These are phyloP conservation scores for Scaptomyza caliginosa DNA, from an alignment of 2,888 invertebrate genomes.

Conservation along the genomic window DNA sequence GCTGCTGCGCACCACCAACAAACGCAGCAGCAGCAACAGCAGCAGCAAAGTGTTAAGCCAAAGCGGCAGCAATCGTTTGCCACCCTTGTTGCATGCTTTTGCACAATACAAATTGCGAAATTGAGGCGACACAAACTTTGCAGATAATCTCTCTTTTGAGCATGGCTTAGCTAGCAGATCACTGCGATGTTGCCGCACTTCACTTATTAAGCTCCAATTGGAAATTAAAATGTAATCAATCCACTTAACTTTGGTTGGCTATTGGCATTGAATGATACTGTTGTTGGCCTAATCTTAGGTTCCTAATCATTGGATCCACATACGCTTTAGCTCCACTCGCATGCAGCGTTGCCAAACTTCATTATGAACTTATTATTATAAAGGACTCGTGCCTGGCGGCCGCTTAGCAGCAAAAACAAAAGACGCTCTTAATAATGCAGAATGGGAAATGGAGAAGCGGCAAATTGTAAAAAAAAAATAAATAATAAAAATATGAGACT, in stretches of 20 bases:
- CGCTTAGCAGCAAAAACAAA: conserved; percentile 49
- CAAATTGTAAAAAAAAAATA: neutral
- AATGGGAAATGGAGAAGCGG: conserved; percentile 5
- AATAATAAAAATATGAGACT: neutral
- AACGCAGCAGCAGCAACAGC: conserved; percentile 23
- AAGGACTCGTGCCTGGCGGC: conserved; percentile 22
- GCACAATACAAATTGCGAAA: conserved; percentile 8
- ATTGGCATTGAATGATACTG: too few relatives aligned
- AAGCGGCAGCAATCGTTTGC: conserved; percentile 35
- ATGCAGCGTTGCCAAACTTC: conserved; percentile 39
- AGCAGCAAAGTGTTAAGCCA: conserved; percentile 42
- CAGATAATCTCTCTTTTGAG: conserved; percentile 15
- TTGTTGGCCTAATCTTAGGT: too few relatives aligned
- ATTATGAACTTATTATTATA: conserved; percentile 17
- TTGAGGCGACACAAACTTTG: conserved; percentile 13
- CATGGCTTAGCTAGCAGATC: conserved; percentile 34
- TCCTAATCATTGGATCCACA: neutral
- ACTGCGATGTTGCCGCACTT: conserved; percentile 17
- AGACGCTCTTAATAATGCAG: conserved; percentile 28
- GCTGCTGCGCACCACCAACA: conserved; percentile 54
- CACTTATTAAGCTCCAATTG: neutral
- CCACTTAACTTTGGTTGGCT: neutral
- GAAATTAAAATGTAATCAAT: neutral
- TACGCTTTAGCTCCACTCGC: neutral
- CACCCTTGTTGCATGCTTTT: conserved; percentile 36